Base-by-base conservation (phyloP, 2,797 vertebrate genomes). In the Acestrorhynchus altus region DNA sequence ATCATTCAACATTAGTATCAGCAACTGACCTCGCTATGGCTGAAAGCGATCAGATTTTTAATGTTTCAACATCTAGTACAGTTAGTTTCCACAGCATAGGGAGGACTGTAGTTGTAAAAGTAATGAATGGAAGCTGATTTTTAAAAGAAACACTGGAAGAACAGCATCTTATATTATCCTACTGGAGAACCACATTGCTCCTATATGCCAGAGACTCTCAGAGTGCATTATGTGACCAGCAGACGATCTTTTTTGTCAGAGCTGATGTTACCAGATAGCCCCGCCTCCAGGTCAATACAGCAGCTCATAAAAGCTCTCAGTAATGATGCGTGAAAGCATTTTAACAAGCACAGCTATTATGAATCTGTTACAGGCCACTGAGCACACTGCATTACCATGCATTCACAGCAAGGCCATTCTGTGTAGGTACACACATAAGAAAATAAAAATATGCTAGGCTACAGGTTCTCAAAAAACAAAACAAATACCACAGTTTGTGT, bases 291-390 rank as follows among this genome's bases (percentile, higher is more conserved):
- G 24, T 78, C 75, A 71, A 78, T 78, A 72, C 76, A 76, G 44
- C 18, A 42, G 35, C 66, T 74, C 13, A 26, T 74, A 80, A 80
- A 74, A 70, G 69, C 51, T 68, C 12, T 13, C 39, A 18, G 63
- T 57, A 71, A 77, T 81, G 71, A 81, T 79, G 65, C 71, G 66
- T 57, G 77, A 8, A 12, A 73, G 73, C 59, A 72, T 52, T 79
- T 78, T 84, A 69, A 79, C 77, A 76, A 63, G 35, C 68, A 46
- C 4, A 22, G 59, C 26, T 63, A 76, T 79, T 72, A 73, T 70
- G 70, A 74, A 65, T 76, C 57, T 42, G 56, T 61, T 72, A 81
- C 72, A 26, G 68, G 56, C 46, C 56, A 69, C 64, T 81, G 65
- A 81, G 44, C 35, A 47, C 57, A 73, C 74, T 56, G 76, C 63